phyloP scores from a whole-genome alignment of 2,113 vertebrate genomes.

The Myodes glareolus region DNA sequence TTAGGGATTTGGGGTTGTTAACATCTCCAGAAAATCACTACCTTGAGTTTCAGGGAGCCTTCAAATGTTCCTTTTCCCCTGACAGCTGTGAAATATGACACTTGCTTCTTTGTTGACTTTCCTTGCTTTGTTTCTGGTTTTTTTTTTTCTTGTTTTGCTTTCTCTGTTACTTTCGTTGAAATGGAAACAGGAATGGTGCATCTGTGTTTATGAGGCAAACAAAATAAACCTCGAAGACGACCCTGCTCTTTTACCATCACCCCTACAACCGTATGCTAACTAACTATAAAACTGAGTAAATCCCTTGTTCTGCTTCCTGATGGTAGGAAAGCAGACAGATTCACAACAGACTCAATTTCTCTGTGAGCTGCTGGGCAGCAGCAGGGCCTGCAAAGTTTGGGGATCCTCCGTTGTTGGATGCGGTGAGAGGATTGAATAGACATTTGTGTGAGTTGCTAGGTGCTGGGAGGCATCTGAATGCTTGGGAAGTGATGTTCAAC shows the following conservation, averaged over 20 bases:
- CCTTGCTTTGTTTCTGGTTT: slow-evolving; percentile 19
- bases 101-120: slow-evolving; percentile 13
- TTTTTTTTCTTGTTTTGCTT: neutral
- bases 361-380: slow-evolving; percentile 34
- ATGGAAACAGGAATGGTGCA: neutral
- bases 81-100: neutral
- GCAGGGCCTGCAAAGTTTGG: neutral
- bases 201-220: neutral
- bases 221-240: neutral
- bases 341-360: slow-evolving; percentile 14
- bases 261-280: neutral
- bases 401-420: slow-evolving; percentile 38
- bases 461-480: slow-evolving; percentile 64
- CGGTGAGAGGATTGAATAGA: slow-evolving; percentile 41
- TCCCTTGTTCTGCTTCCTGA: neutral
- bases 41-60: neutral
- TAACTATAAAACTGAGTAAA: slow-evolving; percentile 1
- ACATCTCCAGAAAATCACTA: neutral
- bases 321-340: neutral
- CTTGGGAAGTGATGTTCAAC: slow-evolving; percentile 74
- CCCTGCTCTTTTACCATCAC: neutral
- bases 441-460: slow-evolving; percentile 63
- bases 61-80: neutral
- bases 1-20: neutral
- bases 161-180: neutral